These are phyloP conservation scores for Drosophila parthenogenetica DNA, from an alignment of 2,888 invertebrate genomes.

Conservation along the genomic window DNA sequence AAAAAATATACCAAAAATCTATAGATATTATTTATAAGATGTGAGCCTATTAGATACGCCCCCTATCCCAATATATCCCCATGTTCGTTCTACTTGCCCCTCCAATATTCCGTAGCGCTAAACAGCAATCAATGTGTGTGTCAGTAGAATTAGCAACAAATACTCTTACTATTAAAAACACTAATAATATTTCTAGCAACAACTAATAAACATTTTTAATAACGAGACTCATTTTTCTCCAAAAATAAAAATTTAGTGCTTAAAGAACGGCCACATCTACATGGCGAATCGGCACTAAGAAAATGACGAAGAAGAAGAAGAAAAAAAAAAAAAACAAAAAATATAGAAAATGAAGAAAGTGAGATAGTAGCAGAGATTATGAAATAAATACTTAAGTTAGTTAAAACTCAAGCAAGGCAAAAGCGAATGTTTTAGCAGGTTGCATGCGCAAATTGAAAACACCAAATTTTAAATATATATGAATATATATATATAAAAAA, in stretches of 20 bases:
- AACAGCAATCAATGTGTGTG: slow-evolving; percentile 70
- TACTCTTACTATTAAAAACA: slow-evolving; percentile 16
- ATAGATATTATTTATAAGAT: slow-evolving; percentile 20
- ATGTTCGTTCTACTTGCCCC: slow-evolving; percentile 21
- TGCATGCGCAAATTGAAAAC: slow-evolving; percentile 67
- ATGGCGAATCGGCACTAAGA: slow-evolving; percentile 57
- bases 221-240: slow-evolving; percentile 51
- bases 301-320: slow-evolving; percentile 18
- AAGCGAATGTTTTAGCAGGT: slow-evolving; percentile 46
- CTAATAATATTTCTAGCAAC: slow-evolving; percentile 19
- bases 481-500: slow-evolving; percentile 29
- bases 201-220: slow-evolving; percentile 41
- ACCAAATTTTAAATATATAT: slow-evolving; percentile 71
- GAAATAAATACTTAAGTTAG: slow-evolving; percentile 37
- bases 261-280: slow-evolving; percentile 69
- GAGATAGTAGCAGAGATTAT: slow-evolving; percentile 12
- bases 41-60: slow-evolving; percentile 30
- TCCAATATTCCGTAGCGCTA: slow-evolving; percentile 49
- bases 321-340: neutral
- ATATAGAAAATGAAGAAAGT: slow-evolving; percentile 1
- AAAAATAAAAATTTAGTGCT: slow-evolving; percentile 30
- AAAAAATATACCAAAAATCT: slow-evolving; percentile 11
- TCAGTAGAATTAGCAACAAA: slow-evolving; percentile 56
- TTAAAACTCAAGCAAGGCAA: slow-evolving; percentile 30
- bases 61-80: neutral